Conservation (phyloP, 2,888 invertebrate species). For the Meganola albula region DNA sequence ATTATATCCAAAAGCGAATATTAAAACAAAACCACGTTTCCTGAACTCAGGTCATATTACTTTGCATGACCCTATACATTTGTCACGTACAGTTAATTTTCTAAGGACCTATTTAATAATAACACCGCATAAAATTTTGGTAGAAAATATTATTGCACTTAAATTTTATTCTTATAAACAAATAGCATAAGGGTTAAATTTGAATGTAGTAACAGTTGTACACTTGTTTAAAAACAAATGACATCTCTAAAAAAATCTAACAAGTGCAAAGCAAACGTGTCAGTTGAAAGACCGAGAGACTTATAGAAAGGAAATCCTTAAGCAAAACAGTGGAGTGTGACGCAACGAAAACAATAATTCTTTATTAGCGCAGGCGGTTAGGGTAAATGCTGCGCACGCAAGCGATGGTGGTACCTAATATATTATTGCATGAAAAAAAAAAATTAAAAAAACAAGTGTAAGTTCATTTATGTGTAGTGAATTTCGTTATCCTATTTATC, state of each 20-base stretch:
- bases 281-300: conserved; percentile 55
- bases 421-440: too few relatives aligned
- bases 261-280: conserved; percentile 68
- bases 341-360: conserved; percentile 71
- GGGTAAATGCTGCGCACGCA: too few relatives aligned
- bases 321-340: conserved; percentile 68
- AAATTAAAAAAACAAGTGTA: conserved; percentile 34
- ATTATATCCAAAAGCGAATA: neutral
- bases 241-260: conserved; percentile 44
- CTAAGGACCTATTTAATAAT: conserved; percentile 17
- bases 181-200: conserved; percentile 12
- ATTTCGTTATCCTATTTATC: too few relatives aligned
- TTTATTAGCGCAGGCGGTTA: conserved; percentile 54
- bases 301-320: conserved; percentile 68
- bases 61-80: conserved; percentile 16
- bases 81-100: conserved; percentile 26
- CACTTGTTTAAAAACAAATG: conserved; percentile 33
- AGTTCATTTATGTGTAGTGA: conserved; percentile 4
- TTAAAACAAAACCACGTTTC: conserved; percentile 1
- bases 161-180: too few relatives aligned
- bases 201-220: conserved; percentile 11
- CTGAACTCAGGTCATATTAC: too few relatives aligned
- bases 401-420: too few relatives aligned
- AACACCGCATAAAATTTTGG: too few relatives aligned
- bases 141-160: too few relatives aligned